Percentiles rank a stretch among this genome's conserved stretches.
Evolutionary conservation across 2,888 invertebrate genomes (phyloP).

Genomic region (Tenthredo mesomela): DNA sequence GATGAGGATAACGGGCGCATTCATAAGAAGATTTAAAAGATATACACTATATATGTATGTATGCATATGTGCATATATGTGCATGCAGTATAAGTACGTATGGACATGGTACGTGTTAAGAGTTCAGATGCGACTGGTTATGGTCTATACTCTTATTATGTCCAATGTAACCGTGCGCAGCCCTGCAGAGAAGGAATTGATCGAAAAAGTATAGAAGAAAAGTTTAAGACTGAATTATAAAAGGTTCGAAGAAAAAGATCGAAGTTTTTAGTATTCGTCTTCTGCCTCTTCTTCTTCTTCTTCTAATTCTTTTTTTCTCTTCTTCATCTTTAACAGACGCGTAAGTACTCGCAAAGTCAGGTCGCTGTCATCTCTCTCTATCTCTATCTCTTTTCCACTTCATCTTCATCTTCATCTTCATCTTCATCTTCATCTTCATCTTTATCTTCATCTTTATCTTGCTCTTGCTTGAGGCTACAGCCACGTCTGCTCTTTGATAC

Average conservation of each 20-base stretch:
- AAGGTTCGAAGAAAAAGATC: background rate
- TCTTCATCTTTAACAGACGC: background rate
- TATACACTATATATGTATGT: background rate
- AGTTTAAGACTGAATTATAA: background rate
- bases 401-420: no score
- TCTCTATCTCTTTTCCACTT: background rate
- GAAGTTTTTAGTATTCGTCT: background rate
- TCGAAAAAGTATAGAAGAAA: background rate
- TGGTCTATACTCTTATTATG: background rate
- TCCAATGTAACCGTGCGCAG: background rate
- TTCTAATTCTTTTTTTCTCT: background rate
- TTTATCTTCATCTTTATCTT: background rate
- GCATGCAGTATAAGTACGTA: background rate
- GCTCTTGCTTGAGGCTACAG: background rate
- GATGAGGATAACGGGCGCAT: background rate
- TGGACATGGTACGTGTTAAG: background rate
- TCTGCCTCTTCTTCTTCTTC: background rate
- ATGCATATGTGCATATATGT: no score
- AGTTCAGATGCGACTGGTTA: background rate
- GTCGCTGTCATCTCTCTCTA: background rate
- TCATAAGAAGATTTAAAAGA: constrained; percentile 37
- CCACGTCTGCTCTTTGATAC: background rate
- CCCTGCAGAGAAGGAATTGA: background rate
- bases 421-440: background rate
- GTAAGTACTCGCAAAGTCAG: background rate